A percentile compares a stretch with the other conserved stretches of the same genome.
phyloP scores from a whole-genome alignment of 2,888 invertebrate genomes.

The Harmothoe impar region DNA sequence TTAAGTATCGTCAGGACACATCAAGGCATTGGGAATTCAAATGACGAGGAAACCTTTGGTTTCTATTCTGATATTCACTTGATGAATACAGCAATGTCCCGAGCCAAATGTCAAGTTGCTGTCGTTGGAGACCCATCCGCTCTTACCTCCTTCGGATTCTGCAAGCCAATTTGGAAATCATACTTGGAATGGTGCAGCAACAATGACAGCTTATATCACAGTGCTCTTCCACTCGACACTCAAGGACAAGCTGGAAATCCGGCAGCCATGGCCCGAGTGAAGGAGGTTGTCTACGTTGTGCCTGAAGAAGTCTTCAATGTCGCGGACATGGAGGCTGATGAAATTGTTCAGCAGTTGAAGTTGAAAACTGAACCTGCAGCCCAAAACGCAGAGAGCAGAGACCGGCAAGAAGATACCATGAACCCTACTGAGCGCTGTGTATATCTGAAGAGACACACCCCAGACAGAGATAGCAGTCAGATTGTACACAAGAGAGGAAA shows the following conservation, averaged over 20 bases:
- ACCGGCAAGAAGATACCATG: background rate
- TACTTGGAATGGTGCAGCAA: slow-evolving; percentile 64
- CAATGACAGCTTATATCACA: background rate
- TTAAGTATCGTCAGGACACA: slow-evolving; percentile 79
- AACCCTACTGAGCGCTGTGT: background rate
- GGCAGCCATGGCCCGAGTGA: no score
- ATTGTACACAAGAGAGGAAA: background rate
- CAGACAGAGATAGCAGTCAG: background rate
- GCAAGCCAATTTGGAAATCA: slow-evolving; percentile 68
- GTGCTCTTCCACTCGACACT: background rate
- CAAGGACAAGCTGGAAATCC: background rate
- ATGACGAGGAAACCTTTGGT: slow-evolving; percentile 75
- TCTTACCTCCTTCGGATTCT: slow-evolving; percentile 78
- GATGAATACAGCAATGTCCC: slow-evolving; percentile 80
- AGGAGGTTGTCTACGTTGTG: no score
- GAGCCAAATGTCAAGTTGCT: slow-evolving; percentile 79
- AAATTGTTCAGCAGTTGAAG: slow-evolving; percentile 21
- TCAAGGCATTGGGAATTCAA: slow-evolving; percentile 72
- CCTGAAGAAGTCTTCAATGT: background rate
- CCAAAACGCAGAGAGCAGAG: background rate
- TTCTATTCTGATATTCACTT: slow-evolving; percentile 80
- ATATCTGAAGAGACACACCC: background rate
- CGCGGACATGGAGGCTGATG: slow-evolving; percentile 15
- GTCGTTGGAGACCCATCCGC: slow-evolving; percentile 80
- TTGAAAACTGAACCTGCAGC: background rate